phyloP scores from a whole-genome alignment of 1,140 invertebrate species.

The Zophobas atratus region DNA sequence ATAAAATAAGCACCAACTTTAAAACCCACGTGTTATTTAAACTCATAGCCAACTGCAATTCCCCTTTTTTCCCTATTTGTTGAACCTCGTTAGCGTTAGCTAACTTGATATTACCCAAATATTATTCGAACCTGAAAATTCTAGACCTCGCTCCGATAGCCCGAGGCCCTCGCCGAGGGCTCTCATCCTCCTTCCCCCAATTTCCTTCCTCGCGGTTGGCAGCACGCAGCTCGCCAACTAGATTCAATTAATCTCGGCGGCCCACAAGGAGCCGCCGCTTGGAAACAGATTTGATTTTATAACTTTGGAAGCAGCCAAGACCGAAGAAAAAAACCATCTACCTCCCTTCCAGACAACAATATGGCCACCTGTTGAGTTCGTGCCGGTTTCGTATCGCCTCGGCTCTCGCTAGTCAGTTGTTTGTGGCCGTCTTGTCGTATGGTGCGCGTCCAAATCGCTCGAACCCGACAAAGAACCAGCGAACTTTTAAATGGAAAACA shows the following conservation, averaged over 20 bases:
- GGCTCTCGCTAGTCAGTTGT: slow-evolving; percentile 36
- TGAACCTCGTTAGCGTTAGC: too few species aligned
- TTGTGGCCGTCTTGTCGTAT: slow-evolving; percentile 15
- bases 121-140: too few species aligned
- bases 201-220: slow-evolving; percentile 7
- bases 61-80: too few species aligned
- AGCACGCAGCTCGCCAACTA: slow-evolving; percentile 89
- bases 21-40: too few species aligned
- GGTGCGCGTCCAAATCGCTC: not conserved
- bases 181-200: not conserved
- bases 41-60: too few species aligned
- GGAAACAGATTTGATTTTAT: slow-evolving; percentile 39
- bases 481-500: not conserved
- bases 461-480: not conserved
- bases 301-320: slow-evolving; percentile 43
- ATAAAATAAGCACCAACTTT: too few species aligned
- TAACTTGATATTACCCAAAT: too few species aligned
- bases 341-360: slow-evolving; percentile 48
- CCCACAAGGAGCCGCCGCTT: slow-evolving; percentile 26
- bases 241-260: slow-evolving; percentile 78
- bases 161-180: too few species aligned
- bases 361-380: slow-evolving; percentile 52
- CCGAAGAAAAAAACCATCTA: slow-evolving; percentile 36
- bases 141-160: too few species aligned
- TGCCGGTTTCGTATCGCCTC: slow-evolving; percentile 30